A percentile compares a stretch with the other conserved stretches of the same genome.
phyloP scores from a whole-genome alignment of 2,888 invertebrate genomes.

The Caenorhabditis sinica region DNA sequence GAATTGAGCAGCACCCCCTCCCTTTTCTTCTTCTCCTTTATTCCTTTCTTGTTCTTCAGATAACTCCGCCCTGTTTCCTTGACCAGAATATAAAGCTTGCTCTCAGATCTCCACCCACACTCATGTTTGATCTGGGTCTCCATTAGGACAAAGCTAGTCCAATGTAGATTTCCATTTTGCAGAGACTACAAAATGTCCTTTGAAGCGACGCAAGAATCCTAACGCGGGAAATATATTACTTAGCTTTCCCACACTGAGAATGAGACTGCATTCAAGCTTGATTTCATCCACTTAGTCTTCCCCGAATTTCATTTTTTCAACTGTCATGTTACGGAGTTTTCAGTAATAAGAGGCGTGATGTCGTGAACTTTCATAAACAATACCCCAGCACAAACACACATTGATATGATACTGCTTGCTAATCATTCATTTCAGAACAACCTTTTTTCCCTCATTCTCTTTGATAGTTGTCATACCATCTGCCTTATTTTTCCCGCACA shows the following conservation, averaged over 20 bases:
- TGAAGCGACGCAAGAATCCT: conserved; percentile 24
- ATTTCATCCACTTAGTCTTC: background rate
- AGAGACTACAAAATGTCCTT: conserved; percentile 42
- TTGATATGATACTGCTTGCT: conserved; percentile 60
- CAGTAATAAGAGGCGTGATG: conserved; percentile 35
- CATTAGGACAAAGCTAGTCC: conserved; percentile 45
- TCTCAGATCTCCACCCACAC: conserved; percentile 35
- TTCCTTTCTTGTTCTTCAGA: background rate
- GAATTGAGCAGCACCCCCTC: conserved; percentile 43
- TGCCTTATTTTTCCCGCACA: conserved; percentile 1
- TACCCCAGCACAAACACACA: conserved; percentile 40
- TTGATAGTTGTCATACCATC: conserved; percentile 15
- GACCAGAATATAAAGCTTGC: conserved; percentile 31
- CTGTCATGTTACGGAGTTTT: background rate
- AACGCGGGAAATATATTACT: conserved; percentile 27
- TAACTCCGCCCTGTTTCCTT: conserved; percentile 21
- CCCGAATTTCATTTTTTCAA: background rate
- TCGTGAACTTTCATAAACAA: conserved; percentile 64
- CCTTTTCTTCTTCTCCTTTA: conserved; percentile 8
- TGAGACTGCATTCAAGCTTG: background rate
- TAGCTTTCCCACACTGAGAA: conserved; percentile 23
- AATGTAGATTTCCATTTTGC: conserved; percentile 39
- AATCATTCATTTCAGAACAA: conserved; percentile 61
- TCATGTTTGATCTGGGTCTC: conserved; percentile 27
- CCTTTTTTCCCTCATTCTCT: conserved; percentile 47